A percentile compares a stretch with the other conserved stretches of the same genome.
Evolutionary conservation across 2,113 vertebrate species (phyloP).

Genomic region (Sphyrna mokarran): DNA sequence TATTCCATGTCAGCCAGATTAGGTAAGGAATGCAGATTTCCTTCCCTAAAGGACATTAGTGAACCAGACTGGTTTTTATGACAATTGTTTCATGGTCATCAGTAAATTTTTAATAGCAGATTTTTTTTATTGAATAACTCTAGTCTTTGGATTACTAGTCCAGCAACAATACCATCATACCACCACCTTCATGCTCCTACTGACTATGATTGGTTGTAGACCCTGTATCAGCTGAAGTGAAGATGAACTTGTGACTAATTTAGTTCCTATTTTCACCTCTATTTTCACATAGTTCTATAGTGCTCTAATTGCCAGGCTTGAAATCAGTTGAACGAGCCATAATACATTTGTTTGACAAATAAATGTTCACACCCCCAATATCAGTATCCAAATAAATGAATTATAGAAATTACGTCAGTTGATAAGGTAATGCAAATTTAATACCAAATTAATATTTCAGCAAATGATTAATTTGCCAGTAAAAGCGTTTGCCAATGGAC

Average conservation of each 20-base stretch:
- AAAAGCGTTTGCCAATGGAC: background rate
- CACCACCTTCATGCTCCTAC: background rate
- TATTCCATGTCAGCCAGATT: no score
- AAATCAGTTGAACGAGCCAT: background rate
- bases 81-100: no score
- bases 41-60: no score
- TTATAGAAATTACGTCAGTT: background rate
- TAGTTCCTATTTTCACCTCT: background rate
- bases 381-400: background rate
- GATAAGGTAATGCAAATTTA: background rate
- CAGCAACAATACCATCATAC: no score
- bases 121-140: no score
- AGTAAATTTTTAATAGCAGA: no score
- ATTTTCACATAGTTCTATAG: background rate
- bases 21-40: no score
- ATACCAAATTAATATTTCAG: background rate
- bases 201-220: background rate
- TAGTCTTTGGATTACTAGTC: no score
- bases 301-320: background rate
- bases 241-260: background rate
- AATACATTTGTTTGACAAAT: background rate
- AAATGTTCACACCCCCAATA: background rate
- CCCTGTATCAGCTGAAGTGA: background rate
- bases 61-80: no score
- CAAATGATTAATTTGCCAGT: conserved; percentile 28